Evolutionary conservation across 2,797 vertebrate genomes (phyloP).

Genomic region (Nannoperca australis): DNA sequence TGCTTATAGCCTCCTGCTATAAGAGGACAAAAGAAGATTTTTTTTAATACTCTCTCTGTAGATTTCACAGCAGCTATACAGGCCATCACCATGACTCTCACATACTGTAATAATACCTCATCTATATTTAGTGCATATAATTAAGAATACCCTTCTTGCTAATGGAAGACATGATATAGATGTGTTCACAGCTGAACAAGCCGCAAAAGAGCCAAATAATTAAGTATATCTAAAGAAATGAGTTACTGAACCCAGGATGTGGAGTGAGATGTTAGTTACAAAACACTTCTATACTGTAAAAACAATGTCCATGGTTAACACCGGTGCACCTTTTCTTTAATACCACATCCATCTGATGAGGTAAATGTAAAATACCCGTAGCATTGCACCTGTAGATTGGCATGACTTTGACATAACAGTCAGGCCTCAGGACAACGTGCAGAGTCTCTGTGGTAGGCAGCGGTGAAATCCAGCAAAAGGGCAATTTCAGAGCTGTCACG

Average conservation of each 20-base stretch:
- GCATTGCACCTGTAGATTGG: background rate
- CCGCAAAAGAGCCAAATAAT: background rate
- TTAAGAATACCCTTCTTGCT: background rate
- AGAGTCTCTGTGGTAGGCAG: background rate
- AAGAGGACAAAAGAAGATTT: background rate
- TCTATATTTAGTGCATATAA: background rate
- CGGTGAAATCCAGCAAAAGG: slow-evolving; percentile 23
- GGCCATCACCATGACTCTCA: background rate
- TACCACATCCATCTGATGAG: background rate
- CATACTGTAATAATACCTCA: background rate
- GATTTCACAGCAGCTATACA: slow-evolving; percentile 1
- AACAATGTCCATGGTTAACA: accelerated
- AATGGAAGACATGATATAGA: background rate
- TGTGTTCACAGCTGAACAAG: background rate
- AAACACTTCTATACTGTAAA: background rate
- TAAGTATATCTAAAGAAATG: background rate
- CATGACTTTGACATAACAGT: slow-evolving; percentile 5
- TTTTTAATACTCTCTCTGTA: background rate
- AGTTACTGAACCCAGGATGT: background rate
- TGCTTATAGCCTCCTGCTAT: background rate
- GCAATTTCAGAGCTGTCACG: slow-evolving; percentile 33
- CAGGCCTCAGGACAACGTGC: slow-evolving; percentile 5
- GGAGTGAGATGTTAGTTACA: background rate
- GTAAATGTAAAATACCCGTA: background rate
- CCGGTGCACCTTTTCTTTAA: background rate